Evolutionary conservation across 2,113 vertebrate species (phyloP).

Genomic region (Caracal caracal): DNA sequence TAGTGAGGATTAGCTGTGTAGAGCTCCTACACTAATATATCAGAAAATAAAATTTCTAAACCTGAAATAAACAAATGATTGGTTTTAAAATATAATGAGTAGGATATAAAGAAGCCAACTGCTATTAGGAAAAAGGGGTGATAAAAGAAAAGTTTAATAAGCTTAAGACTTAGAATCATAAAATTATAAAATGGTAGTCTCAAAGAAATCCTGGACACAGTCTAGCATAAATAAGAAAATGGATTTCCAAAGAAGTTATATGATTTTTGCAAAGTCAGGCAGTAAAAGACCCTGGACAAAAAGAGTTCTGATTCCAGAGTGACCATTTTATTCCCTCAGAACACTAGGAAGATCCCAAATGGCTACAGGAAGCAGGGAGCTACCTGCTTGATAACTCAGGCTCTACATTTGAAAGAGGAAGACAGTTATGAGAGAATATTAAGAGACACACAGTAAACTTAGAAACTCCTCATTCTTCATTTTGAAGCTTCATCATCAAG

Average conservation of each 20-base stretch:
- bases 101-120: not conserved
- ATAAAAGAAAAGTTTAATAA: conserved; percentile 18
- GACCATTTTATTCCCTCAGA: not conserved
- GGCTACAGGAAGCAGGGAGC: not conserved
- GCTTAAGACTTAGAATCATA: conserved; percentile 29
- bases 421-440: not conserved
- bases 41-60: conserved; percentile 28
- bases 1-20: not conserved
- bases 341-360: not conserved
- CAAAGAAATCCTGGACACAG: not conserved
- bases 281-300: not conserved
- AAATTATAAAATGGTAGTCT: conserved; percentile 11
- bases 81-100: not conserved
- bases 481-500: not conserved
- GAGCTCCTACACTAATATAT: not conserved
- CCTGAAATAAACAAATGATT: not conserved
- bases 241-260: not conserved
- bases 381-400: not conserved
- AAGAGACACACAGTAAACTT: not conserved
- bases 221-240: not conserved
- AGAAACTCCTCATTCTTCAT: not conserved
- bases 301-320: not conserved
- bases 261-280: not conserved
- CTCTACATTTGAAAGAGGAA: not conserved
- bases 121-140: not conserved